Percentiles rank a stretch among this genome's conserved stretches.
These are phyloP conservation scores for Geotrypetes seraphini DNA, from an alignment of 2,797 vertebrate genomes.

Conservation along the genomic window DNA sequence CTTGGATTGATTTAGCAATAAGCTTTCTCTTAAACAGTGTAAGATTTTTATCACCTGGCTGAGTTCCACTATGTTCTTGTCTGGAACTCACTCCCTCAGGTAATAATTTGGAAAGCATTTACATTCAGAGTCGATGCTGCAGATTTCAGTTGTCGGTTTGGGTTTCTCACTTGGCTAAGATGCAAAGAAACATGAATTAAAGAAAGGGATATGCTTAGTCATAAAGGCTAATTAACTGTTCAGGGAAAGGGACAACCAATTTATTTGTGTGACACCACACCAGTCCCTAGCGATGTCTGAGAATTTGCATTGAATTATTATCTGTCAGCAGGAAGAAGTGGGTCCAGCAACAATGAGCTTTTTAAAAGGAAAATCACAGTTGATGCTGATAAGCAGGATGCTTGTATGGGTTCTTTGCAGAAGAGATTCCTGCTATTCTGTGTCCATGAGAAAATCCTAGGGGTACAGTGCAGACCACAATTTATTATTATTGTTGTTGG, in stretches of 20 bases:
- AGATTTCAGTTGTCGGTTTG: slow-evolving; percentile 33
- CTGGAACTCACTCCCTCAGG: slow-evolving; percentile 31
- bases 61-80: slow-evolving; percentile 10
- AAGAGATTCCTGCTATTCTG: no score
- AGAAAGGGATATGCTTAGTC: slow-evolving; percentile 30
- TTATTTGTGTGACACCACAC: slow-evolving; percentile 16
- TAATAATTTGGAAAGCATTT: slow-evolving; percentile 30
- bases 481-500: no score
- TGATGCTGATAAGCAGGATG: no score
- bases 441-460: no score
- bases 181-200: slow-evolving; percentile 30
- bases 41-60: slow-evolving; percentile 35
- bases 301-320: slow-evolving; percentile 24
- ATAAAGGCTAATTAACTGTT: slow-evolving; percentile 28
- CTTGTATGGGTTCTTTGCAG: no score
- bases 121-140: slow-evolving; percentile 33
- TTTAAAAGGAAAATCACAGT: no score
- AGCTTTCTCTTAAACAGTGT: no score
- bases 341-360: no score
- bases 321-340: slow-evolving; percentile 32
- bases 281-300: slow-evolving; percentile 22
- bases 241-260: slow-evolving; percentile 9
- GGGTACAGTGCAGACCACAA: no score
- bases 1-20: no score
- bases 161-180: slow-evolving; percentile 14